Evolutionary conservation across 2,113 vertebrate species (phyloP), one percentile per base, ranked within the genome.

Genomic region (Microcebus lehilahytsara): DNA sequence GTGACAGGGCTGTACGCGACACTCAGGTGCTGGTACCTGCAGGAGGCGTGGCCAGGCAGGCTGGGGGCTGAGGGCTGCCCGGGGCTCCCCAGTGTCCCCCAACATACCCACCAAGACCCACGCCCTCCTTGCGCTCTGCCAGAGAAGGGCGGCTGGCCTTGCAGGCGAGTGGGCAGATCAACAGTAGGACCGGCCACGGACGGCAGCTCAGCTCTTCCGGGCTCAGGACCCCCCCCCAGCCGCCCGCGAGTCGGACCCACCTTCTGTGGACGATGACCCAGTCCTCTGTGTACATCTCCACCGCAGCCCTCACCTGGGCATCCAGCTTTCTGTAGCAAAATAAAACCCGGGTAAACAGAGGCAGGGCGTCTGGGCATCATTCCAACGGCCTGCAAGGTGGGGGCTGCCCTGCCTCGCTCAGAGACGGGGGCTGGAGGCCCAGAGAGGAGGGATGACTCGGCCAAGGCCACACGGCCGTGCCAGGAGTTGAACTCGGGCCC

Each of bases 201-300:
- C 23, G 30, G 1, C 2, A 25, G 25, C 83, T 25, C 25, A 6
- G 81, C 7, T 72, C 85, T 51, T 51, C n/a, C 9, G 64, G 42
- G 56, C 51, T 90, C 62, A 9, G 69, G 72, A 42, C 42, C 20
- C 2, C 2, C 53, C 20, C 66, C 0, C 13, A 84, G 40, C 4
- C 9, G 37, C 40, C 51, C 9, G 27, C n/a, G 0, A 30, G 23
- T 27, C 58, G 49, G 69, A 98, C 99, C 97, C 98, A 99, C 99
- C 99, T 99, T 97, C 99, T 99, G 58, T 99, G 99, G 89, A 99
- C 99, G 60, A 99, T 98, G 92, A 99, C 98, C 99, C 99, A 99
- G 98, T 99, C 98, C 89, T 99, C 99, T 0, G 99, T 99, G 98
- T 99, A 99, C 98, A 99, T 99, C 40, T 99, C 98, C 93, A 99